These are phyloP conservation scores for Acleris sparsana DNA, from an alignment of 2,888 invertebrate species.

Conservation along the genomic window DNA sequence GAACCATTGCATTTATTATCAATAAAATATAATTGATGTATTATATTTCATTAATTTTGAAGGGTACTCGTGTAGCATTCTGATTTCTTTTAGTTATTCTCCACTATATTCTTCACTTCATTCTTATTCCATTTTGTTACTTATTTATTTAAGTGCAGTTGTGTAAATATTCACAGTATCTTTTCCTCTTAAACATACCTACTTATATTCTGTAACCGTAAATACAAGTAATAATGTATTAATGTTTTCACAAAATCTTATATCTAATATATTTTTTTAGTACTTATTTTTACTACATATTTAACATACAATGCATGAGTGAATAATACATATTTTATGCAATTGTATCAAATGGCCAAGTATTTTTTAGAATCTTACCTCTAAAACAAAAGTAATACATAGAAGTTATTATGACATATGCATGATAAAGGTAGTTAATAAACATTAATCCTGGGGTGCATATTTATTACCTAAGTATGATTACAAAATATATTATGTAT, in stretches of 20 bases:
- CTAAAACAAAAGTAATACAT: too few relatives aligned
- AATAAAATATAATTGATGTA: not conserved
- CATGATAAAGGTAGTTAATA: too few relatives aligned
- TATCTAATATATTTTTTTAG: not conserved
- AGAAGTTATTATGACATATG: too few relatives aligned
- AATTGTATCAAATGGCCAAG: too few relatives aligned
- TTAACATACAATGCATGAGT: too few relatives aligned
- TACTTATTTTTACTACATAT: too few relatives aligned
- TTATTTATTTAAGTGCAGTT: constrained; percentile 31
- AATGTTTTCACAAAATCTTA: not conserved
- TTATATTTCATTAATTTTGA: not conserved
- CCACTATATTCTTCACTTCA: constrained; percentile 21
- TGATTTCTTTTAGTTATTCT: constrained; percentile 7
- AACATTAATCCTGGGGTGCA: too few relatives aligned
- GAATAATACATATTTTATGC: too few relatives aligned
- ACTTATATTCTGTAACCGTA: constrained; percentile 6
- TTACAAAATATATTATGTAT: too few relatives aligned
- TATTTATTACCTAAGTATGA: too few relatives aligned
- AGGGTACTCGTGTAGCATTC: constrained; percentile 29
- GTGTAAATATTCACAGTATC: constrained; percentile 22
- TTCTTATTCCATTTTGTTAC: constrained; percentile 21
- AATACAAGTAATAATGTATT: not conserved
- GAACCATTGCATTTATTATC: constrained; percentile 35
- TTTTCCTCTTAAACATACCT: not conserved
- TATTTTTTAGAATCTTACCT: too few relatives aligned